Percentiles rank a stretch among this genome's conserved stretches.
Evolutionary conservation across 2,888 invertebrate species (phyloP).

Genomic region (Julus scandinavius): DNA sequence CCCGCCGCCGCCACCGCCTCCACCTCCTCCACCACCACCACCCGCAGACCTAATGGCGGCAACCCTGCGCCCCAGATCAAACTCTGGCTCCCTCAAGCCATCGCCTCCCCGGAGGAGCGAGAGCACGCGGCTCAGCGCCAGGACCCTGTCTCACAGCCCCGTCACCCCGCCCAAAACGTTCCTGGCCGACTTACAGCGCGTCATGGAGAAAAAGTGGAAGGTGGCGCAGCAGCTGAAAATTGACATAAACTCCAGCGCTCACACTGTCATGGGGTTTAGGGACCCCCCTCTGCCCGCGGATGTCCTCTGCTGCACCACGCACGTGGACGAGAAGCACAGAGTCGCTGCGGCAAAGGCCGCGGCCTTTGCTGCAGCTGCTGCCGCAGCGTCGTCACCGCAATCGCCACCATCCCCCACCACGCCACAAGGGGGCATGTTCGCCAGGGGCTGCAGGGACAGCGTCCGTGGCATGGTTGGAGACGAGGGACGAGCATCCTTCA

Average conservation of each 20-base stretch:
- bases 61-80: conserved; percentile 45
- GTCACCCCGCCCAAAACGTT: conserved; percentile 73
- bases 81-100: conserved; percentile 53
- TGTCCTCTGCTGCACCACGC: conserved; percentile 54
- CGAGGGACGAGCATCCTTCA: conserved; percentile 51
- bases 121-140: conserved; percentile 73
- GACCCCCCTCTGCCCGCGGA: conserved; percentile 61
- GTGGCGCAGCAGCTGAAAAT: conserved; percentile 91
- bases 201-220: conserved; percentile 89
- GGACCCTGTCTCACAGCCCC: conserved; percentile 69
- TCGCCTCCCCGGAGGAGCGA: conserved; percentile 80
- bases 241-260: conserved; percentile 87
- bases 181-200: conserved; percentile 86
- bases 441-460: conserved; percentile 52
- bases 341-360: conserved; percentile 55
- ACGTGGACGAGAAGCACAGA: conserved; percentile 62
- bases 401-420: conserved; percentile 61
- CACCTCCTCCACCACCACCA: conserved; percentile 59
- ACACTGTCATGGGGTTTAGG: conserved; percentile 89
- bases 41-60: conserved; percentile 55
- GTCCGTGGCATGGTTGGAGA: conserved; percentile 48
- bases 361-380: conserved; percentile 53
- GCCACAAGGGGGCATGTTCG: conserved; percentile 50
- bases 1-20: conserved; percentile 57
- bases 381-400: conserved; percentile 55